Evolutionary conservation across 2,888 invertebrate genomes (phyloP).

Genomic region (Epistrophe eligans): DNA sequence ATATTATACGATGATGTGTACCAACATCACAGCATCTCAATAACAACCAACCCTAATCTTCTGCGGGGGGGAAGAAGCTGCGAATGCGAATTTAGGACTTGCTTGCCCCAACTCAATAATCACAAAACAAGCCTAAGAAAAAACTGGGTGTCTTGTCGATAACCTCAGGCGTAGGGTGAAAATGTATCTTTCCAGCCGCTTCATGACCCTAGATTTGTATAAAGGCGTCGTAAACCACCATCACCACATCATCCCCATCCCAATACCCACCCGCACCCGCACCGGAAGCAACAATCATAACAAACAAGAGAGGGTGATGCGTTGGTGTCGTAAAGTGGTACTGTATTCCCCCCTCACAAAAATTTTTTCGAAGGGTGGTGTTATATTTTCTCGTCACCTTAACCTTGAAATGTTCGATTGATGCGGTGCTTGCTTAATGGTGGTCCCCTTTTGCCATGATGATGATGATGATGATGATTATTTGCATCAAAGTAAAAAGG

Average conservation of each 20-base stretch:
- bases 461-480: constrained; percentile 53
- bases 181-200: constrained; percentile 68
- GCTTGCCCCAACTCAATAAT: constrained; percentile 30
- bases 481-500: constrained; percentile 55
- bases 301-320: constrained; percentile 40
- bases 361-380: constrained; percentile 15
- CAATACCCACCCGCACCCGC: not conserved
- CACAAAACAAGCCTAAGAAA: not conserved
- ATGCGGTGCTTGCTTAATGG: constrained; percentile 27
- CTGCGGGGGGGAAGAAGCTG: constrained; percentile 9
- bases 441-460: constrained; percentile 36
- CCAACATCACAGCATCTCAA: constrained; percentile 11
- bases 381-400: constrained; percentile 63
- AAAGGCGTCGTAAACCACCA: constrained; percentile 25
- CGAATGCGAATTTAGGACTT: constrained; percentile 51
- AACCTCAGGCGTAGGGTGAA: constrained; percentile 65
- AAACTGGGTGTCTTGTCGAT: constrained; percentile 67
- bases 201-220: constrained; percentile 60
- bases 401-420: constrained; percentile 69
- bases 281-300: constrained; percentile 44
- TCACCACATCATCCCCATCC: not conserved
- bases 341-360: constrained; percentile 42
- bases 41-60: constrained; percentile 73
- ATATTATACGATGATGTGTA: constrained; percentile 68
- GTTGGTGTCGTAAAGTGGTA: constrained; percentile 70